Percentiles rank a stretch among this genome's conserved stretches.
These are phyloP conservation scores for Corynorhinus townsendii DNA, from an alignment of 2,113 vertebrate species.

Conservation along the genomic window DNA sequence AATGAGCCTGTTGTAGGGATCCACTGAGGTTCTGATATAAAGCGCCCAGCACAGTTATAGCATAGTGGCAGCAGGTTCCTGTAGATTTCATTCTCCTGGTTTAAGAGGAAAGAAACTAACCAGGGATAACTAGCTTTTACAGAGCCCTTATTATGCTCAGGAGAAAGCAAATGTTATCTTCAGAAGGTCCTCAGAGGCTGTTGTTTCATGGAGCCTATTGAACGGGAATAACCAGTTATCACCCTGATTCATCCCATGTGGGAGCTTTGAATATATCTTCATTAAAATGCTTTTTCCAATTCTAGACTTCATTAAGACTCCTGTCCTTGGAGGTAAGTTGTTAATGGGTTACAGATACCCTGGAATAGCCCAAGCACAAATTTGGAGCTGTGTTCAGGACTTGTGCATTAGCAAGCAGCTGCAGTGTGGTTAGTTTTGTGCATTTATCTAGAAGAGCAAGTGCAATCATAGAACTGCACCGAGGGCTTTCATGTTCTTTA, in stretches of 20 bases:
- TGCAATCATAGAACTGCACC: slow-evolving; percentile 39
- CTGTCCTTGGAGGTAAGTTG: not conserved
- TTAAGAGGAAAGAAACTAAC: not conserved
- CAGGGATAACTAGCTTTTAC: not conserved
- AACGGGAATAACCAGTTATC: not conserved
- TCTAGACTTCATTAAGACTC: not conserved
- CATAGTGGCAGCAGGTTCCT: not conserved
- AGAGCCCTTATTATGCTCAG: not conserved
- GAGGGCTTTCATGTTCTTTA: slow-evolving; percentile 47
- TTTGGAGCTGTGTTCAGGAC: not conserved
- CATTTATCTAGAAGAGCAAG: not conserved
- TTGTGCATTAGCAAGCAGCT: not conserved
- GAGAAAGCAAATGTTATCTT: not conserved
- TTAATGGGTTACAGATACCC: fast-evolving
- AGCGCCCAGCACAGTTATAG: not conserved
- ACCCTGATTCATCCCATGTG: not conserved
- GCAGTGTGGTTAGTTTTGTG: not conserved
- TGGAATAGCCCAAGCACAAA: not conserved
- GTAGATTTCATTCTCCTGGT: not conserved
- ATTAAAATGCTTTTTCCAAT: not conserved
- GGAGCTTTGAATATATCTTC: not conserved
- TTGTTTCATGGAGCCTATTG: not conserved
- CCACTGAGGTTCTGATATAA: not conserved
- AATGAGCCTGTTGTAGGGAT: not conserved
- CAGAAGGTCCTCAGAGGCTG: not conserved